Conservation (phyloP, 2,797 vertebrate species). For the Crenichthys baileyi region DNA sequence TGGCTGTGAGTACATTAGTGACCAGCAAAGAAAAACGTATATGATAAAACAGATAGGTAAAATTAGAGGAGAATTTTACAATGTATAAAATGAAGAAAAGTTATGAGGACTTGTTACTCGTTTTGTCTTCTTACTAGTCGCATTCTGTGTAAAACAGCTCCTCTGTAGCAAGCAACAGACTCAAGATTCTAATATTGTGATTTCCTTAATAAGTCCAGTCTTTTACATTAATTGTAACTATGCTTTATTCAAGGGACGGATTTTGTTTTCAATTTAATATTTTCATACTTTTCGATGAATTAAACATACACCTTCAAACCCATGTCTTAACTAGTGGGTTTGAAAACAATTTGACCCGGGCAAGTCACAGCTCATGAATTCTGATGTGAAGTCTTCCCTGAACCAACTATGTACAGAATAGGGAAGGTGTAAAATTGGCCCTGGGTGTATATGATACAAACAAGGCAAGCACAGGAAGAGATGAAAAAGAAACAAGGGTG, state of each 20-base stretch:
- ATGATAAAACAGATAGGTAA: not conserved
- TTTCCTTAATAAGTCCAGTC: not conserved
- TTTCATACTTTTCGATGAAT: not conserved
- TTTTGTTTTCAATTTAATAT: not conserved
- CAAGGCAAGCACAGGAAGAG: constrained; percentile 12
- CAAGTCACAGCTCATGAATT: not conserved
- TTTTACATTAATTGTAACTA: not conserved
- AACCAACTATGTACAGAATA: not conserved
- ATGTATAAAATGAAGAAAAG: constrained; percentile 9
- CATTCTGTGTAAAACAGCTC: constrained; percentile 11
- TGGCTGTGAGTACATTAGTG: constrained; percentile 22
- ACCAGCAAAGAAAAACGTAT: not conserved
- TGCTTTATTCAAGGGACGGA: not conserved
- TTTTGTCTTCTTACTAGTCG: not conserved
- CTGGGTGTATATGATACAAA: constrained; percentile 18
- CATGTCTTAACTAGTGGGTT: not conserved
- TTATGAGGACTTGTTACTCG: constrained; percentile 1
- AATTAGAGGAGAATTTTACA: not conserved
- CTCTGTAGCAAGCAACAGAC: not conserved
- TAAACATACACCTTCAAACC: not conserved
- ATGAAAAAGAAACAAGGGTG: constrained; percentile 15
- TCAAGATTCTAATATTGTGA: not conserved
- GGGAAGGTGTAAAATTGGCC: constrained; percentile 13
- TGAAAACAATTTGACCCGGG: constrained; percentile 2
- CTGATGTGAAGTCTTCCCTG: not conserved